Evolutionary conservation across 35 echinoderm and acorn worm species (phyloP).

Genomic region (Anneissia japonica): DNA sequence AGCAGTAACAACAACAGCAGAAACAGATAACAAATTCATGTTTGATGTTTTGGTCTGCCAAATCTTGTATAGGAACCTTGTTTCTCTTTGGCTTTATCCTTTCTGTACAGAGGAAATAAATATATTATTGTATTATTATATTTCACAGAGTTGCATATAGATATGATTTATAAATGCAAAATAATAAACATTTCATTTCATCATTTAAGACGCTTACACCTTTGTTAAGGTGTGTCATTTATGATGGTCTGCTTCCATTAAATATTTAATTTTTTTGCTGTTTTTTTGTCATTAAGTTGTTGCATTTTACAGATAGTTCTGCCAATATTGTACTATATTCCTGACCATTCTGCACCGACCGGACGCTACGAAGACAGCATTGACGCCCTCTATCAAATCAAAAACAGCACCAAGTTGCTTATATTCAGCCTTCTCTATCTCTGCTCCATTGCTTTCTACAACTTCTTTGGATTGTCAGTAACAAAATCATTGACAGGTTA

Average conservation of each 20-base stretch:
- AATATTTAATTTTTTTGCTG: not conserved
- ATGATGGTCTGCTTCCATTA: not conserved
- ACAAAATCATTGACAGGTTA: slow-evolving; percentile 85
- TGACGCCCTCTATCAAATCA: slow-evolving; percentile 71
- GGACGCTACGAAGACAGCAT: slow-evolving; percentile 81
- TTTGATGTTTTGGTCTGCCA: too few relatives aligned
- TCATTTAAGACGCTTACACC: not conserved
- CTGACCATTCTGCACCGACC: slow-evolving; percentile 38
- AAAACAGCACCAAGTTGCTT: slow-evolving; percentile 64
- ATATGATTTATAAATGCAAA: not conserved
- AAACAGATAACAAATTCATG: too few relatives aligned
- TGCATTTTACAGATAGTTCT: slow-evolving; percentile 58
- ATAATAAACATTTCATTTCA: not conserved
- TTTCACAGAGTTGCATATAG: too few relatives aligned
- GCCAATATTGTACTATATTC: slow-evolving; percentile 68
- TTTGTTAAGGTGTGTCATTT: not conserved
- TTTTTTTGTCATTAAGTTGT: not conserved
- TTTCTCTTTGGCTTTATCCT: too few relatives aligned
- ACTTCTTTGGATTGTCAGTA: slow-evolving; percentile 81
- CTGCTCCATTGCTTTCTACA: slow-evolving; percentile 74
- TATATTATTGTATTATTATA: too few relatives aligned
- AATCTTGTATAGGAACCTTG: too few relatives aligned
- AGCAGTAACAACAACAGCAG: too few relatives aligned
- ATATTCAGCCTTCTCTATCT: slow-evolving; percentile 72
- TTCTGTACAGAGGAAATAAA: too few relatives aligned